A percentile compares a stretch with the other conserved stretches of the same genome.
These are phyloP conservation scores for Pygmarrhopalites habei DNA, from an alignment of 1,140 invertebrate genomes.

Conservation along the genomic window DNA sequence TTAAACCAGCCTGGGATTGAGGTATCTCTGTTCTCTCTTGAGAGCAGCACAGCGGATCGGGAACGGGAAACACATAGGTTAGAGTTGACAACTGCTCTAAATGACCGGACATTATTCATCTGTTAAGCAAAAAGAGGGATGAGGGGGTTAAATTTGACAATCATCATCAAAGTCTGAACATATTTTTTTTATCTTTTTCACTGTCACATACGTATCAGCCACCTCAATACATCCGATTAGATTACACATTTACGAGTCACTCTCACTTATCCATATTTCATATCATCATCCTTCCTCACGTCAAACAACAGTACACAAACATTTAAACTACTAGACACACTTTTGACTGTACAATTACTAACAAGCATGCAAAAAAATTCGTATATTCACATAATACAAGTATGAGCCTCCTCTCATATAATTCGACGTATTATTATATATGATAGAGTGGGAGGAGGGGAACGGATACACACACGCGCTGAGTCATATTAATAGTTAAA, in stretches of 20 bases:
- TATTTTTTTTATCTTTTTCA: neutral
- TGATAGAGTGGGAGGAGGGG: too few relatives aligned
- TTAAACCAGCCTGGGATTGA: constrained; percentile 1
- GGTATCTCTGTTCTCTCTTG: constrained; percentile 13
- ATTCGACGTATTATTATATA: too few relatives aligned
- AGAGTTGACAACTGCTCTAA: constrained; percentile 28
- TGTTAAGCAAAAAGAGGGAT: constrained; percentile 20
- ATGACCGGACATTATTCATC: constrained; percentile 36
- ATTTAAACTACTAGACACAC: too few relatives aligned
- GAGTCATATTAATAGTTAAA: too few relatives aligned
- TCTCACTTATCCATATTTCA: constrained; percentile 9
- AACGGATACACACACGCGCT: too few relatives aligned
- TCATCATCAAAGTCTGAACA: too few relatives aligned
- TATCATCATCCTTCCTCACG: too few relatives aligned
- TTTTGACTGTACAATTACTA: too few relatives aligned
- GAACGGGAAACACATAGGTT: constrained; percentile 32
- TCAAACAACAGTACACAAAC: too few relatives aligned
- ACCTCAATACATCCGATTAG: constrained; percentile 28
- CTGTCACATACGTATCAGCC: neutral
- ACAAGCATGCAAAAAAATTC: too few relatives aligned
- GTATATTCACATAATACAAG: too few relatives aligned
- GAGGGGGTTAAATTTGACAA: neutral
- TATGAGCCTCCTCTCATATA: too few relatives aligned
- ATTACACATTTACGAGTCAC: constrained; percentile 15
- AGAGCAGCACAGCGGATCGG: constrained; percentile 16